Conservation (phyloP, 2,797 vertebrate species). For the Rhynchotus rufescens region DNA sequence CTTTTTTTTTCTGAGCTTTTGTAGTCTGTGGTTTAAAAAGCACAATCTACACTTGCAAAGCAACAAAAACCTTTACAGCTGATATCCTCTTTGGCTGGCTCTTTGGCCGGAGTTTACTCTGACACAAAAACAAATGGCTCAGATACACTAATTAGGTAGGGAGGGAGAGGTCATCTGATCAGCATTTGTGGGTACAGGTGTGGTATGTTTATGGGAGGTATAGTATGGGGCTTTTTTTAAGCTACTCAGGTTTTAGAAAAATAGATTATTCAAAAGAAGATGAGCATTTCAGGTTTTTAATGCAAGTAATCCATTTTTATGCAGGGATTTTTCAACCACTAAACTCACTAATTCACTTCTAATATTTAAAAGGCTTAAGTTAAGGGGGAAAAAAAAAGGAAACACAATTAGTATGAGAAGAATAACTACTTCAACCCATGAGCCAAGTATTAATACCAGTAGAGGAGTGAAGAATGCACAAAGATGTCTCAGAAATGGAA, state of each 20-base stretch:
- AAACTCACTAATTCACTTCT: background rate
- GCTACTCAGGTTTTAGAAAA: background rate
- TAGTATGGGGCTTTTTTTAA: background rate
- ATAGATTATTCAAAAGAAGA: background rate
- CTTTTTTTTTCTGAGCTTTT: background rate
- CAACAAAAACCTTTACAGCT: background rate
- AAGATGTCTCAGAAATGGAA: background rate
- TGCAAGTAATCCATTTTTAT: background rate
- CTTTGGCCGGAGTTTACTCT: background rate
- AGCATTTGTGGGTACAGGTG: background rate
- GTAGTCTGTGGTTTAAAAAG: background rate
- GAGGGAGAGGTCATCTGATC: background rate
- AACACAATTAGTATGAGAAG: background rate
- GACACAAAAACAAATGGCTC: background rate
- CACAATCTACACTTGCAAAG: background rate
- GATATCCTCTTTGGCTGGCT: background rate
- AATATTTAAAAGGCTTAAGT: background rate
- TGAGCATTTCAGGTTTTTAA: background rate
- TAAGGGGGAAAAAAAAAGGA: background rate
- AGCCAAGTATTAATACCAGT: background rate
- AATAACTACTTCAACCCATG: background rate
- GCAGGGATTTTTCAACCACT: background rate
- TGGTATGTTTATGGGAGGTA: background rate
- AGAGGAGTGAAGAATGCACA: background rate
- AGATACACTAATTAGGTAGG: background rate